Conservation (phyloP, 2,113 vertebrate species). For the Prolemur simus region DNA sequence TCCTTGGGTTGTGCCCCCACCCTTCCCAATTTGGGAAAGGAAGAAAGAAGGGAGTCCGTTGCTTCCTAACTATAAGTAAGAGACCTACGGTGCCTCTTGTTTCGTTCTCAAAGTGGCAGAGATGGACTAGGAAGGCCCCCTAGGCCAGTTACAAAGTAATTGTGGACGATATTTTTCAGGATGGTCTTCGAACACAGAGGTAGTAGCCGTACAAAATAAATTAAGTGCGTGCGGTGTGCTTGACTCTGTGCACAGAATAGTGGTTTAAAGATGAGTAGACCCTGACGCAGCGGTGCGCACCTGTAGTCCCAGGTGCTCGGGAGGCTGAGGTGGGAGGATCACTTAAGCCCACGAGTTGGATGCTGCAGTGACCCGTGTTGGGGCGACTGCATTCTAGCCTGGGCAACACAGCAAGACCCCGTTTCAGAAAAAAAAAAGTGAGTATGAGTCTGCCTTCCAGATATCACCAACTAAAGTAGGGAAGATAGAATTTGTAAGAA, state of each 20-base stretch:
- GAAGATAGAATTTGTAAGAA: not conserved
- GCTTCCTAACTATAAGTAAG: not conserved
- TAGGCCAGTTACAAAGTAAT: not conserved
- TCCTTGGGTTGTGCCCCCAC: fast-evolving
- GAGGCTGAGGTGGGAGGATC: no score
- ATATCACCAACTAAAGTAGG: not conserved
- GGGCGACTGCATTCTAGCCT: no score
- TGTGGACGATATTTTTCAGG: not conserved
- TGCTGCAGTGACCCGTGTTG: no score
- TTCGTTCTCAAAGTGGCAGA: not conserved
- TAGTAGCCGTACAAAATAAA: not conserved
- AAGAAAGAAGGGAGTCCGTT: not conserved
- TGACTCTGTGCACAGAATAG: not conserved
- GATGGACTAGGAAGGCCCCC: not conserved
- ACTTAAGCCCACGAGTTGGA: no score
- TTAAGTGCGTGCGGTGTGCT: not conserved
- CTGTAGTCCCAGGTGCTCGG: no score
- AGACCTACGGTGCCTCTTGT: not conserved
- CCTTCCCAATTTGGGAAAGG: not conserved
- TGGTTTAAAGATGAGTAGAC: not conserved
- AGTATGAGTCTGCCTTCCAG: not conserved
- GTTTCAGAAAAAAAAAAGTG: no score
- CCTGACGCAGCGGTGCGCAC: no score
- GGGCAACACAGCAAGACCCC: no score
- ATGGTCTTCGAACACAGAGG: not conserved